phyloP scores from a whole-genome alignment of 2,797 vertebrate genomes.

The Threskiornis aethiopicus region DNA sequence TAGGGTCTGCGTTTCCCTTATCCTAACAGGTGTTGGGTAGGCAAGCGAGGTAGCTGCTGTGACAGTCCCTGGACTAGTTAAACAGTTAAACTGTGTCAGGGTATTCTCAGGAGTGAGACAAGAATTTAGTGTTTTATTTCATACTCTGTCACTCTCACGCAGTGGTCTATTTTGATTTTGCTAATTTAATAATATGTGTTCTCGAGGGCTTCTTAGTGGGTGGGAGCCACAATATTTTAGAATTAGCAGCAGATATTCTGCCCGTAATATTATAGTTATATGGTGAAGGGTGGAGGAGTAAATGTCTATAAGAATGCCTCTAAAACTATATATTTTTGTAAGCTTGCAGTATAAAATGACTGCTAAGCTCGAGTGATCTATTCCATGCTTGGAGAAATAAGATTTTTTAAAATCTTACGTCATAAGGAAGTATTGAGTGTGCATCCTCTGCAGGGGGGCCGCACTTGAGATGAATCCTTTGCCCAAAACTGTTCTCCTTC shows the following conservation, averaged over 20 bases:
- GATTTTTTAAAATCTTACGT: background rate
- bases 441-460: background rate
- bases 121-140: background rate
- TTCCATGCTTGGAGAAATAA: background rate
- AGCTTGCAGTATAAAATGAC: background rate
- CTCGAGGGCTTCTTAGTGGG: background rate
- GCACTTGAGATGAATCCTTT: background rate
- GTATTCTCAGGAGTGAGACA: background rate
- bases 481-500: background rate
- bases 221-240: background rate
- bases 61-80: background rate
- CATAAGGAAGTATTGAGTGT: background rate
- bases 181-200: background rate
- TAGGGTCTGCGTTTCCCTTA: background rate
- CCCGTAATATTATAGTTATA: background rate
- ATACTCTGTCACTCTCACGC: background rate
- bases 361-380: background rate
- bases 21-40: background rate
- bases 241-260: background rate
- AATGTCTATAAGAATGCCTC: background rate
- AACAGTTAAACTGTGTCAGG: background rate
- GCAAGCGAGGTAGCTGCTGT: background rate
- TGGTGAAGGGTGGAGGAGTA: background rate
- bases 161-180: background rate
- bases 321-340: background rate